phyloP scores from a whole-genome alignment of 2,888 invertebrate genomes.

The Teleiodes luculella region DNA sequence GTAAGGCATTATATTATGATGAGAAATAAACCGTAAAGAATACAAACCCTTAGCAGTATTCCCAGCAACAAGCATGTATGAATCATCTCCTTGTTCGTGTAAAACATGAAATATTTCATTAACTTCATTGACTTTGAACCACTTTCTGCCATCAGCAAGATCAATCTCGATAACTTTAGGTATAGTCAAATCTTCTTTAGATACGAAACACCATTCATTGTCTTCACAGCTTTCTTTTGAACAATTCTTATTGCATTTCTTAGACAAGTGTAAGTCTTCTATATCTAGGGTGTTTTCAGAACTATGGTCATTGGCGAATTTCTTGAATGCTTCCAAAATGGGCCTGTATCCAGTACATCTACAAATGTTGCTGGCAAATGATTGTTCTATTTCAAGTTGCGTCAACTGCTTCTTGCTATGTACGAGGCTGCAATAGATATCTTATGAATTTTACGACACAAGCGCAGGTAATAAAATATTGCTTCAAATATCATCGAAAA shows the following conservation, averaged over 20 bases:
- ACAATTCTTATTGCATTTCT: constrained; percentile 6
- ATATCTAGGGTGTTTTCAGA: constrained; percentile 45
- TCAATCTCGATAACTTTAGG: constrained; percentile 29
- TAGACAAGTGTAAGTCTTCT: constrained; percentile 50
- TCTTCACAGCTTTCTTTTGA: constrained; percentile 23
- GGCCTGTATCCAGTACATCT: constrained; percentile 89
- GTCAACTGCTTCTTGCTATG: constrained; percentile 48
- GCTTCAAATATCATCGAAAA: too few relatives aligned
- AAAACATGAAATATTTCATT: constrained; percentile 67
- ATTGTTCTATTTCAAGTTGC: constrained; percentile 83
- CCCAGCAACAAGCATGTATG: constrained; percentile 82
- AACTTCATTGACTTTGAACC: constrained; percentile 71
- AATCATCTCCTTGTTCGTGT: constrained; percentile 41
- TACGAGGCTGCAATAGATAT: background rate
- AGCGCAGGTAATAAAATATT: too few relatives aligned
- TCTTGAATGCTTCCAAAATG: constrained; percentile 87
- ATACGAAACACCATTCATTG: constrained; percentile 41
- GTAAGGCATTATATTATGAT: background rate
- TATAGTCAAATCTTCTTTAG: constrained; percentile 28
- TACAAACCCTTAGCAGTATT: constrained; percentile 82
- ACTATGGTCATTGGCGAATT: constrained; percentile 80
- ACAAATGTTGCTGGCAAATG: constrained; percentile 87
- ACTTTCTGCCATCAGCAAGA: constrained; percentile 52
- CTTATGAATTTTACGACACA: too few relatives aligned
- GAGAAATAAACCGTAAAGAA: background rate